phyloP scores from a whole-genome alignment of 2,888 invertebrate genomes.

The Watsonalla cultraria region DNA sequence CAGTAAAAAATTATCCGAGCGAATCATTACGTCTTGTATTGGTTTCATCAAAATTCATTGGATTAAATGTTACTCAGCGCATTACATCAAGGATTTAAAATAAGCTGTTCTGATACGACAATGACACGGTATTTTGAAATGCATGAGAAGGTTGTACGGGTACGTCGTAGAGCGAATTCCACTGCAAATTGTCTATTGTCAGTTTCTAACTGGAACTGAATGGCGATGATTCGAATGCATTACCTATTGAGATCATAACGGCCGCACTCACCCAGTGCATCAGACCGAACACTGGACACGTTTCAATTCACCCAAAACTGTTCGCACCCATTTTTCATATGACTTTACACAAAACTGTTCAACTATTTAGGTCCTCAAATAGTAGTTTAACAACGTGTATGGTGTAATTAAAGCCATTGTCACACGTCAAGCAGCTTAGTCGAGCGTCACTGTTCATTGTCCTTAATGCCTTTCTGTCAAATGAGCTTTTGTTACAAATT shows the following conservation, averaged over 20 bases:
- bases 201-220: constrained; percentile 27
- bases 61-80: neutral
- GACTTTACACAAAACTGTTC: neutral
- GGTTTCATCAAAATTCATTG: neutral
- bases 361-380: neutral
- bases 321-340: neutral
- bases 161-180: constrained; percentile 11
- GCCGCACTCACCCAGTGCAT: constrained; percentile 25
- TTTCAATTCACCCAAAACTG: neutral
- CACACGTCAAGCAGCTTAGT: constrained; percentile 17
- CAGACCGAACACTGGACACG: constrained; percentile 18
- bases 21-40: too few relatives aligned
- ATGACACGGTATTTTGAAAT: constrained; percentile 3
- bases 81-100: too few relatives aligned
- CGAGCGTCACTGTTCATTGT: constrained; percentile 25
- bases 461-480: constrained; percentile 21
- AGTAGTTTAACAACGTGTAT: constrained; percentile 1
- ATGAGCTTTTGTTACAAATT: constrained; percentile 24
- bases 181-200: constrained; percentile 30
- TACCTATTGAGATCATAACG: constrained; percentile 33
- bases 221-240: constrained; percentile 33
- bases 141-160: constrained; percentile 4
- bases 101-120: neutral
- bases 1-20: too few relatives aligned
- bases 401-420: constrained; percentile 11